These are phyloP conservation scores for Origma solitaria DNA, from an alignment of 2,113 vertebrate genomes.

Conservation along the genomic window DNA sequence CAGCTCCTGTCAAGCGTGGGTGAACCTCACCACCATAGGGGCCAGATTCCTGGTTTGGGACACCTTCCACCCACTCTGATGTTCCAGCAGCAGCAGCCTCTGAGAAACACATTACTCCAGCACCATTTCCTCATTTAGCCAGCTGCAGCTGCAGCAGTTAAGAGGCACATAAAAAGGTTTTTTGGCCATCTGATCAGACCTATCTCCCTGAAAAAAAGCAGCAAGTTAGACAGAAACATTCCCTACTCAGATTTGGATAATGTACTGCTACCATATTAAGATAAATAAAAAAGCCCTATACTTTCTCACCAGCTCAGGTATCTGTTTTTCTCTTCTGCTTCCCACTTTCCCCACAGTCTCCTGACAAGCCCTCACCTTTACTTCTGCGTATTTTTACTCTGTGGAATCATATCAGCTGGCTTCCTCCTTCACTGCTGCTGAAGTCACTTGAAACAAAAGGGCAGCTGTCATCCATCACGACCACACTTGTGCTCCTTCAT, in stretches of 20 bases:
- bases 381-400: not conserved
- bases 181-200: not conserved
- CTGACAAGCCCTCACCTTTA: not conserved
- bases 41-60: not conserved
- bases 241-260: not conserved
- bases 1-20: accelerated
- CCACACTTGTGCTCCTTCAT: not conserved
- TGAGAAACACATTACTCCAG: not conserved
- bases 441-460: not conserved
- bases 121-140: not conserved
- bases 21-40: not conserved
- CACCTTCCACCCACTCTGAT: not conserved
- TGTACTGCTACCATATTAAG: not conserved
- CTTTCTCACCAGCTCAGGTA: not conserved
- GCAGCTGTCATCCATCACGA: not conserved
- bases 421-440: not conserved
- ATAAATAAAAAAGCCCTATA: not conserved
- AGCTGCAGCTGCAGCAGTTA: not conserved
- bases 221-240: not conserved
- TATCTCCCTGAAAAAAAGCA: not conserved
- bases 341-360: not conserved
- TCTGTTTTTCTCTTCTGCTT: not conserved
- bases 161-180: not conserved
- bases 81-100: not conserved
- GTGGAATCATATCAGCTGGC: not conserved